Base-by-base conservation (phyloP, 2,888 invertebrate genomes). In the Xestia xanthographa region DNA sequence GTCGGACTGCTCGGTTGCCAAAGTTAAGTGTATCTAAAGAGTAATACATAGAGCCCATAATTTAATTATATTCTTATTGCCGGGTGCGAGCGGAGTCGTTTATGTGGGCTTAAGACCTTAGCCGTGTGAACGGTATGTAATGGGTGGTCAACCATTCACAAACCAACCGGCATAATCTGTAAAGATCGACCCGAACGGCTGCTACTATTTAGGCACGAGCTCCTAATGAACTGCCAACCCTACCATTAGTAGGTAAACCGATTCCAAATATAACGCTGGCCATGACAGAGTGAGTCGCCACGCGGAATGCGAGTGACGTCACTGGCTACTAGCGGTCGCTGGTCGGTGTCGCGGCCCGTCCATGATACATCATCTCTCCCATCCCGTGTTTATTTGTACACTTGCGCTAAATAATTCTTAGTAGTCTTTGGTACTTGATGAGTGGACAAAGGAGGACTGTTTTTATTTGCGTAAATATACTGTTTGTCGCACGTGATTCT, bases 221-320 rank as follows among this genome's bases (percentile, higher is more conserved):
- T 58, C 8, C 29, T 58, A 29, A 29, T 29, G 29, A 48, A 29
- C 60, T 74, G 81, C 41, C 81, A 86, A 70, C 90, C 87, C 88
- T 89, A 89, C 75, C 87, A 91, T 92, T 92, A 92, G 92, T 92
- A 92, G 72, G 86, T 86, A 84, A 92, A 94, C 92, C 83, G 88
- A 91, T 92, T 94, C 95, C 93, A 95, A 95, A 94, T 92, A 92
- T 95, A 95, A 94, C 93, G 90, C 93, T 93, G 95, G 94, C 95
- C 92, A 90, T 92, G 93, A 91, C 88, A 86, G 90, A 87, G 87
- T 83, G 86, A 88, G 89, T 89, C 90, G 89, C 91, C 91, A 90
- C 92, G 88, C 78, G 95, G 95, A 95, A 95, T 95, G 94, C 87
- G 80, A 48, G 84, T 94, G 94, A 95, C 95, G 96, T 94, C 86